phyloP scores from a whole-genome alignment of 2,888 invertebrate genomes.

The Aspidiotus destructor region DNA sequence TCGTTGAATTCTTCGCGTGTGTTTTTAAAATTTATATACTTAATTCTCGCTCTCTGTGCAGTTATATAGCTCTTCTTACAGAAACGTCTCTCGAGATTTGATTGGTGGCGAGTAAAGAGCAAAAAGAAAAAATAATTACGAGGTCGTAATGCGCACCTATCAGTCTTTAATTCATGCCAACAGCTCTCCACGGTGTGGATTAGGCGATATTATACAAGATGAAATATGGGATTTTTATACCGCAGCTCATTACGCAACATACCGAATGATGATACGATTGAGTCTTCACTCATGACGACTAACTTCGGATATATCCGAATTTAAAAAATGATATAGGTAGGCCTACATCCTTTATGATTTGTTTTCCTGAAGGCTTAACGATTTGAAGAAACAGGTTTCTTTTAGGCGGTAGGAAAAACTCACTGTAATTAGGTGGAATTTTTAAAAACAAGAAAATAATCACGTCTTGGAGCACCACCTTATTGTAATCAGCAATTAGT shows the following conservation, averaged over 20 bases:
- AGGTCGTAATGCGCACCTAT: constrained; percentile 4
- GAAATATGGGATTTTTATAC: neutral
- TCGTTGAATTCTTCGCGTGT: constrained; percentile 16
- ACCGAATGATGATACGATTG: neutral
- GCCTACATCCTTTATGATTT: too few species aligned
- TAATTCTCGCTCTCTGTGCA: constrained; percentile 6
- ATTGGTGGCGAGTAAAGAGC: constrained; percentile 6
- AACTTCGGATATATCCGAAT: neutral
- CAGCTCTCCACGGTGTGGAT: constrained; percentile 4
- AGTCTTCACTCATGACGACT: neutral
- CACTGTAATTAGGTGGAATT: too few species aligned
- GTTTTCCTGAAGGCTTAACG: too few species aligned
- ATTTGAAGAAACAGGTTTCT: neutral
- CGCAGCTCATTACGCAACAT: neutral
- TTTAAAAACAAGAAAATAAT: neutral
- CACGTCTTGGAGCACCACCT: neutral
- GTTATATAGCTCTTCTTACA: constrained; percentile 1
- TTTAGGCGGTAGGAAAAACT: too few species aligned
- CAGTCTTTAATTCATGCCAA: constrained; percentile 4
- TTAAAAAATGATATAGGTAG: too few species aligned
- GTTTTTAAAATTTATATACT: constrained; percentile 7
- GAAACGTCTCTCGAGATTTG: neutral
- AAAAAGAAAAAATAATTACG: constrained; percentile 9
- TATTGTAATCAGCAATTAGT: too few species aligned
- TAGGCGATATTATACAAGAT: neutral